Evolutionary conservation across 2,797 vertebrate species (phyloP).

Genomic region (Enoplosus armatus): DNA sequence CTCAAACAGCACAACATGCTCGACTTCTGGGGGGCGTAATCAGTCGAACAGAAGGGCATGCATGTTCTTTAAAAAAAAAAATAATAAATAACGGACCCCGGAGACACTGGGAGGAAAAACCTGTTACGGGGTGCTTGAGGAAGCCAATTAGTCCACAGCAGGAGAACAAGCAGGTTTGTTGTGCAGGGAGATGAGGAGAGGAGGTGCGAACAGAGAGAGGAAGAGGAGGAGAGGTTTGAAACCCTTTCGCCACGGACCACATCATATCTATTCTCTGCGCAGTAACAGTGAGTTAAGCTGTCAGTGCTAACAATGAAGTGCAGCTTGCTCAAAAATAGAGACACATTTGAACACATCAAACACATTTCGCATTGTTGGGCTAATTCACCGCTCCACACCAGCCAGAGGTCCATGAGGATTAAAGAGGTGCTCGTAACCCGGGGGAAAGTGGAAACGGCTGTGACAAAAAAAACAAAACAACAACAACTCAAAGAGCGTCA

Average conservation of each 20-base stretch:
- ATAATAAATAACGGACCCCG: constrained; percentile 31
- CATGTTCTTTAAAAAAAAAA: constrained; percentile 48
- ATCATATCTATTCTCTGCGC: not conserved
- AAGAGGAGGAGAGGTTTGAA: not conserved
- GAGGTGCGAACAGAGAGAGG: not conserved
- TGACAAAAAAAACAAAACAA: constrained; percentile 13
- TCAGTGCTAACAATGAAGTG: not conserved
- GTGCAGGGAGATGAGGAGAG: not conserved
- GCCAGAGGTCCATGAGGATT: not conserved
- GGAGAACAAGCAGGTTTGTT: constrained; percentile 31
- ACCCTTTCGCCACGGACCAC: constrained; percentile 5
- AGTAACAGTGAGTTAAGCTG: not conserved
- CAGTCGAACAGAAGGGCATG: constrained; percentile 47
- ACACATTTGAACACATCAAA: not conserved
- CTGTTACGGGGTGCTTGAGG: constrained; percentile 36
- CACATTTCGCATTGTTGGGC: not conserved
- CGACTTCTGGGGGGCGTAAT: constrained; percentile 50
- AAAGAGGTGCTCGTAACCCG: constrained; percentile 14
- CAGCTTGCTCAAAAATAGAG: not conserved
- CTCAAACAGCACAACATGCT: constrained; percentile 54
- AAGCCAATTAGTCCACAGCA: constrained; percentile 67
- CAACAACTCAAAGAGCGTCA: not conserved
- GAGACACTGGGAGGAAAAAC: constrained; percentile 41
- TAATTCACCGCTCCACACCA: not conserved
- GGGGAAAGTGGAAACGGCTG: not conserved